phyloP scores from a whole-genome alignment of 2,888 invertebrate species.

The Campopleginae sp. region DNA sequence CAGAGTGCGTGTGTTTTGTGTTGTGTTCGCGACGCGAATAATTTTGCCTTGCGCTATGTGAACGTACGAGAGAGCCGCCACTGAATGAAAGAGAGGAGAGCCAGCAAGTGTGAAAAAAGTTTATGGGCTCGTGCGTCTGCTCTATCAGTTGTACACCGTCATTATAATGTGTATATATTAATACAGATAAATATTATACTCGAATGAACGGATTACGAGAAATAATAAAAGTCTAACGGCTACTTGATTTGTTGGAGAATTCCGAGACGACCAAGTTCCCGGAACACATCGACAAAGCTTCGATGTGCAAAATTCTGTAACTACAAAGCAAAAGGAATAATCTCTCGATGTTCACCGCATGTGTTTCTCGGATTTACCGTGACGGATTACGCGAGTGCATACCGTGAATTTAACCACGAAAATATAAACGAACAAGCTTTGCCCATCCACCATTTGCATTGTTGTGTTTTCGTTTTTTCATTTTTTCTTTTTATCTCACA shows the following conservation, averaged over 20 bases:
- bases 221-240: not conserved
- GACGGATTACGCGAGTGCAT: slow-evolving; percentile 45
- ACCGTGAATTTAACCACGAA: slow-evolving; percentile 10
- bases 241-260: not conserved
- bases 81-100: slow-evolving; percentile 14
- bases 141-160: slow-evolving; percentile 23
- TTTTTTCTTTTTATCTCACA: not conserved
- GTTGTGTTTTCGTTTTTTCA: not conserved
- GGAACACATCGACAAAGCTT: not conserved
- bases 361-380: slow-evolving; percentile 31
- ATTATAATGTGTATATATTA: not conserved
- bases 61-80: slow-evolving; percentile 4
- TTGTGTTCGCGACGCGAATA: slow-evolving; percentile 47
- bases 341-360: slow-evolving; percentile 34
- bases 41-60: slow-evolving; percentile 21
- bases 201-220: not conserved
- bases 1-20: slow-evolving; percentile 25
- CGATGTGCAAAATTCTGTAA: slow-evolving; percentile 3
- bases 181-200: not conserved
- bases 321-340: slow-evolving; percentile 2
- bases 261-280: slow-evolving; percentile 10
- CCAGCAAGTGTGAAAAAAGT: slow-evolving; percentile 35
- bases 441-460: not conserved
- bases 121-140: slow-evolving; percentile 34
- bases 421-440: not conserved